Conservation (phyloP, 64 coral and sea anemone genomes). For the Actinia equina region DNA sequence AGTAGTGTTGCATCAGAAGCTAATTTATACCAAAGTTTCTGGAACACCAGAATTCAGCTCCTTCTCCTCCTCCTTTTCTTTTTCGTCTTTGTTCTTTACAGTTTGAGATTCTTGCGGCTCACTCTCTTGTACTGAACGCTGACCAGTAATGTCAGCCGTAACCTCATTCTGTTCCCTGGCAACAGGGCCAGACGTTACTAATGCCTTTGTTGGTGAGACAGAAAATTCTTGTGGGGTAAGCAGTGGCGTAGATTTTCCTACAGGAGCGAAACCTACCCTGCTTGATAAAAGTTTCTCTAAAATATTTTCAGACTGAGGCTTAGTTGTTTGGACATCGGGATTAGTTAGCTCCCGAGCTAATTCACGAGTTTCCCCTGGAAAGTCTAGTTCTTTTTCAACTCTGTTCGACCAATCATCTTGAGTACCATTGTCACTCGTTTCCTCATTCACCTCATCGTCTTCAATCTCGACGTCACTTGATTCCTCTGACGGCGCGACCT, state of each 20-base stretch:
- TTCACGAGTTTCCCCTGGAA: not conserved
- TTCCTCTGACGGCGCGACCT: not conserved
- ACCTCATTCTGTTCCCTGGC: not conserved
- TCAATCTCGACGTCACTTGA: constrained; percentile 13
- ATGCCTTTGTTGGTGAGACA: not conserved
- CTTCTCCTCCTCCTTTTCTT: not conserved
- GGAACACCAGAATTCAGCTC: not conserved
- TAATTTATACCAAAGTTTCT: not conserved
- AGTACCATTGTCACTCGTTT: not conserved
- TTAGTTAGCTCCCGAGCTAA: not conserved
- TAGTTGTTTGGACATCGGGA: constrained; percentile 7
- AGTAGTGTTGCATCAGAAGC: too few species aligned
- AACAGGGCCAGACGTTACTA: not conserved
- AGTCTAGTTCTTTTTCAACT: not conserved
- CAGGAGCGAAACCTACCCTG: constrained; percentile 32
- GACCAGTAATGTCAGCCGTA: not conserved
- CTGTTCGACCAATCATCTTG: not conserved
- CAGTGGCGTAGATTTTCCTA: not conserved
- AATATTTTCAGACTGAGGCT: constrained; percentile 23
- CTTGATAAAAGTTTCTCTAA: constrained; percentile 57
- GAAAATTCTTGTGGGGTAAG: constrained; percentile 3
- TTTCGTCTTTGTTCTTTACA: not conserved
- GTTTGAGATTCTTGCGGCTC: not conserved
- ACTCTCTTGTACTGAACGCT: not conserved
- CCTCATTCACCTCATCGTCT: not conserved